These are phyloP conservation scores for Calidris pugnax DNA, from an alignment of 2,113 vertebrate species.

Conservation along the genomic window DNA sequence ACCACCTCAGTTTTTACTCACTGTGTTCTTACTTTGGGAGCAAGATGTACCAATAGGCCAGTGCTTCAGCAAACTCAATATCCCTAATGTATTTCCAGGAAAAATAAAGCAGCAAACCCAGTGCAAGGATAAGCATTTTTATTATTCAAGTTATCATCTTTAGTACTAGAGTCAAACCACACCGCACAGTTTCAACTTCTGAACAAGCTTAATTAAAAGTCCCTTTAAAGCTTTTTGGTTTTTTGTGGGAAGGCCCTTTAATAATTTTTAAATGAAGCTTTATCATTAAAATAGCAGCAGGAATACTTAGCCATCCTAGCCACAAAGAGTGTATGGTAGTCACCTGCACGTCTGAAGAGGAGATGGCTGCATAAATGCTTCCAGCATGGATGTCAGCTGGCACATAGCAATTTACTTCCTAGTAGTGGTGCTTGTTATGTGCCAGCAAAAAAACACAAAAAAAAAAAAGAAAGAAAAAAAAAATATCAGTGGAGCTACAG, in stretches of 20 bases:
- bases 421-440: too few relatives aligned
- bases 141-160: conserved; percentile 12
- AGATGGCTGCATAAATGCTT: background rate
- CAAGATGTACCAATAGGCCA: background rate
- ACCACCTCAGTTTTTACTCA: background rate
- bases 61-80: background rate
- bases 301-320: background rate
- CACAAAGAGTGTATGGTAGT: background rate
- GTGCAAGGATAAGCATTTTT: conserved; percentile 14
- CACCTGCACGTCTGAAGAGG: background rate
- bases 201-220: background rate
- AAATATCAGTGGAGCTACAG: background rate
- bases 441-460: background rate
- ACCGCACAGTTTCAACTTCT: background rate
- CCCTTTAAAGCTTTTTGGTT: background rate
- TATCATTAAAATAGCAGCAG: background rate
- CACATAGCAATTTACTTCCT: background rate
- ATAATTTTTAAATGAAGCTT: background rate
- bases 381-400: background rate
- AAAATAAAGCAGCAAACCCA: background rate
- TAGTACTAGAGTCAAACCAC: background rate
- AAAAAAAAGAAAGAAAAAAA: too few relatives aligned
- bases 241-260: background rate
- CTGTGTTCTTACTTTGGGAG: background rate
- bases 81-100: background rate